Evolutionary conservation across 2,888 invertebrate genomes (phyloP).

Genomic region (Folsomia candida): DNA sequence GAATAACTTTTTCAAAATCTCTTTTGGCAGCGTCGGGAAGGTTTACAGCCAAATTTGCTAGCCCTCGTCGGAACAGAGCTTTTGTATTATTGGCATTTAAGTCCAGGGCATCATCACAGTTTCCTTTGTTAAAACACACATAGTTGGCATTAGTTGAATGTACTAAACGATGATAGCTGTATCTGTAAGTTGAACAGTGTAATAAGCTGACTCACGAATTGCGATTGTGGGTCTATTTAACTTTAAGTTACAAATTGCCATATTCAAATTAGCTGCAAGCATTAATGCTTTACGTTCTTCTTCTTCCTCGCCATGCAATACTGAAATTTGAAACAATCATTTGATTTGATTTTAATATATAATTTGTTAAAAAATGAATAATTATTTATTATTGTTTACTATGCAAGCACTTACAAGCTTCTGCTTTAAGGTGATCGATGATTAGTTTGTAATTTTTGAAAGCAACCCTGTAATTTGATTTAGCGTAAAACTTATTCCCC

Average conservation of each 20-base stretch:
- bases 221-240: slow-evolving; percentile 69
- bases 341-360: background rate
- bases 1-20: slow-evolving; percentile 74
- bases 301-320: slow-evolving; percentile 55
- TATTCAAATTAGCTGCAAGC: slow-evolving; percentile 73
- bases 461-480: slow-evolving; percentile 72
- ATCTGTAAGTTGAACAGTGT: too few relatives aligned
- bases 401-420: slow-evolving; percentile 59
- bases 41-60: slow-evolving; percentile 70
- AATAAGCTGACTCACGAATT: too few relatives aligned
- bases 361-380: background rate
- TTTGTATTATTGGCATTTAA: slow-evolving; percentile 77
- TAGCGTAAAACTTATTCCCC: slow-evolving; percentile 85
- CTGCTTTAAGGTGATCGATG: slow-evolving; percentile 63
- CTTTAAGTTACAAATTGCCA: slow-evolving; percentile 78
- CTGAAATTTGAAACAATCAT: slow-evolving; percentile 18
- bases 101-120: slow-evolving; percentile 74
- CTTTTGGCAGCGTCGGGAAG: slow-evolving; percentile 73
- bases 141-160: too few relatives aligned
- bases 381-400: slow-evolving; percentile 40
- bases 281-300: slow-evolving; percentile 61
- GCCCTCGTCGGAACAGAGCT: slow-evolving; percentile 82
- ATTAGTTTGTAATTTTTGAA: slow-evolving; percentile 83
- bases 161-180: too few relatives aligned
- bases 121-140: too few relatives aligned